Percentiles rank a stretch among this genome's conserved stretches.
phyloP scores from a whole-genome alignment of 2,113 vertebrate species.

The Phodopus roborovskii region DNA sequence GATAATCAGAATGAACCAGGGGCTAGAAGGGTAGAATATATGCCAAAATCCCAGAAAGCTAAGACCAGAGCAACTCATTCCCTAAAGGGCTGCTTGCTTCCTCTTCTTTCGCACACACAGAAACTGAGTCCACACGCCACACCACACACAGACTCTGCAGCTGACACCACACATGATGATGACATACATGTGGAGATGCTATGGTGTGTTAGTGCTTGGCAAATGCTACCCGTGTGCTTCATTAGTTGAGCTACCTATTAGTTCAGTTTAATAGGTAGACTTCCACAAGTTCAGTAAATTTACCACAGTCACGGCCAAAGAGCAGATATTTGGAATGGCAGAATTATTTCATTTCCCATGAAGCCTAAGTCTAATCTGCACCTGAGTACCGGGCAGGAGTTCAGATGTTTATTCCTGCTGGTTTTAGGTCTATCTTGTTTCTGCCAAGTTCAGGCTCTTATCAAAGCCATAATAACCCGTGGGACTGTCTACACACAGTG shows the following conservation, averaged over 20 bases:
- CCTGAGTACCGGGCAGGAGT: neutral
- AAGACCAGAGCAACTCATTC: neutral
- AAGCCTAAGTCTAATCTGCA: neutral
- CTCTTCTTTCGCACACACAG: neutral
- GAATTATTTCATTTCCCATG: neutral
- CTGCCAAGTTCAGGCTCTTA: neutral
- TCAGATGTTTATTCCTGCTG: neutral
- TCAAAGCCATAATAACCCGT: neutral
- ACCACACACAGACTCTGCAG: neutral
- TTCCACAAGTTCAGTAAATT: neutral
- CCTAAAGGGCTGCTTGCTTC: neutral
- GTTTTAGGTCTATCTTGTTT: neutral
- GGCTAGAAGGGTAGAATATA: neutral
- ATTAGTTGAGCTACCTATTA: neutral
- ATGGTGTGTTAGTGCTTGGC: neutral
- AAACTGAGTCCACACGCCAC: neutral
- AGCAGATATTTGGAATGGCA: neutral
- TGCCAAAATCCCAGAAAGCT: neutral
- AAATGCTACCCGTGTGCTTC: neutral
- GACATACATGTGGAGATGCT: accelerated
- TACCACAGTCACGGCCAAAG: neutral
- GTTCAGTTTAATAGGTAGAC: neutral
- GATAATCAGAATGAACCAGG: neutral
- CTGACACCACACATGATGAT: no score
- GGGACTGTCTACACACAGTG: neutral